Base-by-base conservation (phyloP, 2,888 invertebrate genomes). In the Nematopogon swammerdamellus region DNA sequence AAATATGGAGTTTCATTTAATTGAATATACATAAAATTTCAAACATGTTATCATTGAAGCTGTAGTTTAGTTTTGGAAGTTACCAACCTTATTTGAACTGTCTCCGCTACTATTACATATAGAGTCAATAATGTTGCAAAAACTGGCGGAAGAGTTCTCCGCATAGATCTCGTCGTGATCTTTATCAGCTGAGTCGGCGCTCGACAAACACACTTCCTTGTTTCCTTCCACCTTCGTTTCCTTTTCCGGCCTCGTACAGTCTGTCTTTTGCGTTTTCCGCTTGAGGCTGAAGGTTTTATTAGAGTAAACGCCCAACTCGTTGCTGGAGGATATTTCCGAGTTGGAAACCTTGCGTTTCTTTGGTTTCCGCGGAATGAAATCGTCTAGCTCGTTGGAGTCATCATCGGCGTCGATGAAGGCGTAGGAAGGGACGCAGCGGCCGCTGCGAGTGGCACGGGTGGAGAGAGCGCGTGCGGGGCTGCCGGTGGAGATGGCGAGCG, bases 321-420 rank as follows among this genome's bases (percentile, higher is more conserved):
- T 59, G 36, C 14, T 36, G n/a, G 36, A 14, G 36, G 36, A 14
- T 4, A 14, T 14, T 11, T 77, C 77, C 60, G 65, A 66, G 30
- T 55, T 58, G 1, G 73, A 73, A 6, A 70, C 56, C 56, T 74
- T 79, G 53, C 76, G 66, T 50, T 70, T 73, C 52, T 74, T 79
- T 14, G 69, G 58, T 56, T 73, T 77, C 50, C 70, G 65, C 1
- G 71, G 61, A 42, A 70, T 64, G 59, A 72, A 70, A 55, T 77
- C 75, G 55, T 77, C 75, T 55, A 72, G 60, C 55, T 79, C 79
- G 29, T 72, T 68, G 1, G 73, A 72, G 51, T 79, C 77, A 59
- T 79, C 79, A 65, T 77, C 76, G 59, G 77, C 79, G 65, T 76
- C 76, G 59, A 71, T 70, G 4, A 69, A 73, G 47, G 69, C 65